Base-by-base conservation (phyloP, 1,140 invertebrate genomes). In the Danaus plexippus region DNA sequence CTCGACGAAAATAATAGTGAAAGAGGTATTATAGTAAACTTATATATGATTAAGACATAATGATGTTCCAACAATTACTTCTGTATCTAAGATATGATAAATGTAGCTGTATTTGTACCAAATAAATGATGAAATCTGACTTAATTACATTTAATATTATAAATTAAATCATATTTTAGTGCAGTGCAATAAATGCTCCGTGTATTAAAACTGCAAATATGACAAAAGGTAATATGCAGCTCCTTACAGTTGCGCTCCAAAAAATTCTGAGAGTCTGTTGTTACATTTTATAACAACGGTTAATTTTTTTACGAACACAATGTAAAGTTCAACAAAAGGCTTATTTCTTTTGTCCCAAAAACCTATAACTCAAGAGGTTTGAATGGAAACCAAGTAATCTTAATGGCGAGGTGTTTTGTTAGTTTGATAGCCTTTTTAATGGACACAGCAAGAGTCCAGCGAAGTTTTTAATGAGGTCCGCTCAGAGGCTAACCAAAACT, bases 381-480 rank as follows among this genome's bases (percentile, higher is more conserved):
- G 22, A 54, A 47, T 55, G 40, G 43, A 47, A 41, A 11, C 7
- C 46, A 12, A 54, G 57, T 50, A 59, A 59, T 54, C 47, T 59
- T 49, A 12, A 46, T 60, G 43, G 47, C 52, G 42, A 40, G 42
- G 15, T 55, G 56, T 61, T 61, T 51, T 46, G 44, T 56, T 52
- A 61, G 59, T 61, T 53, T 51, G 58, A 55, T 63, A 63, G 55
- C 57, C 49, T 56, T 56, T 55, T 59, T 52, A 63, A 59, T 44
- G 42, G 50, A 46, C 43, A 44, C 13, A 32, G 40, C 11, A 40
- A 43, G 9, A 44, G 22, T 18, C 50, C 49, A 47, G 47, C 42
- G 53, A 63, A 63, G 53, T 63, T 63, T 63, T 59, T 56, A 63
- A 63, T 63, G 57, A 63, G 59, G 61, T 40, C 59, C 13, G 52